Base-by-base conservation (phyloP, 2,113 vertebrate genomes). In the Saccopteryx bilineata region DNA sequence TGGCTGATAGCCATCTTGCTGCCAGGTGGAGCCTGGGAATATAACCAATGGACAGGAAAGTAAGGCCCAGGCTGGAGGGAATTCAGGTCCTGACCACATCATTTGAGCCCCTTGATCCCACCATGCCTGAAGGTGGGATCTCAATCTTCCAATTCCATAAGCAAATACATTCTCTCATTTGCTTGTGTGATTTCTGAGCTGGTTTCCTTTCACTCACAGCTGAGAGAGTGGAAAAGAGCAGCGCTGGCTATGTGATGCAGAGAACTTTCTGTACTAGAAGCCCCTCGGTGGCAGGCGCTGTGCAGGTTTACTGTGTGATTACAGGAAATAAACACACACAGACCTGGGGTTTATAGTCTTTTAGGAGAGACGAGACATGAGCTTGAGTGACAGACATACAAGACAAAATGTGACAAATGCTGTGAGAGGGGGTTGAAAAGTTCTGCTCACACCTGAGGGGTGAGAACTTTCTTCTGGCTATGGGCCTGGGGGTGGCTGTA, bases 301-400 rank as follows among this genome's bases (percentile, higher is more conserved):
- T n/a, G 75, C 12, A 7, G 9, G 23, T 15, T 48, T 4, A 8
- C 26, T 0, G 0, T 0, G 5, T 33, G 24, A 52, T 17, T 23
- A 7, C 2, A 9, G 52, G 24, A 18, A 14, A 10, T 6, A 26
- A 15, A 61, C 33, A 15, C 31, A 82, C 56, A 61, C 0, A 23
- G 31, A 24, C 2, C 46, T 19, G 33, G 33, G 31, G 39, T n/a
- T 39, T 39, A 66, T 14, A 26, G 6, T 39, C 68, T 87, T 84
- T 92, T 2, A 82, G 31, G 56, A 82, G 87, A 78, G 9, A 66
- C 15, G 75, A n/a, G 19, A 26, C 14, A 11, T 7, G 17, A 68
- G 8, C 26, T 24, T 52, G 65, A 95, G 18, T 23, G n/a, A 75
- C 21, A 24, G 26, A 58, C 50, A 54, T 13, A 76, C 50, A 79